A percentile compares a stretch with the other conserved stretches of the same genome.
Conservation (phyloP, 2,797 vertebrate species). For the Falco cherrug region DNA sequence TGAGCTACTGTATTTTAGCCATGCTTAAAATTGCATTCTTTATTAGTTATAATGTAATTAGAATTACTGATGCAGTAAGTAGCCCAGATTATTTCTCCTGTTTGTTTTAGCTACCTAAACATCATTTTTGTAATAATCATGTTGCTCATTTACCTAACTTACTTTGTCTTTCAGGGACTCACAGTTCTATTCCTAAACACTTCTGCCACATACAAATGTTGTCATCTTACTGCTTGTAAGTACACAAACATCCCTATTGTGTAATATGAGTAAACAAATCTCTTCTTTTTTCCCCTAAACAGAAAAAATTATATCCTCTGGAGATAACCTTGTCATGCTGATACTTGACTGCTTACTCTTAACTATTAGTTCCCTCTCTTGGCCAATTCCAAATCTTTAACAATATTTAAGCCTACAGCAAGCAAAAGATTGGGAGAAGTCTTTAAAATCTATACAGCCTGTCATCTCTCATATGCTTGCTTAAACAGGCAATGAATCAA, state of each 20-base stretch:
- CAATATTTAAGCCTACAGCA: conserved; percentile 37
- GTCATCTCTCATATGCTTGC: conserved; percentile 33
- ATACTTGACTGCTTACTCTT: background rate
- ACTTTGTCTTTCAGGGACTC: background rate
- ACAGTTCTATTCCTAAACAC: background rate
- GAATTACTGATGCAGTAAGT: background rate
- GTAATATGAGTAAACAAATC: background rate
- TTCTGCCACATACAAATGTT: background rate
- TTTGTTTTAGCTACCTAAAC: background rate
- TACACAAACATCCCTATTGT: background rate
- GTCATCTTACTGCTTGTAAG: background rate
- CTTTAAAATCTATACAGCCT: conserved; percentile 21
- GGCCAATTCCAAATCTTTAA: background rate
- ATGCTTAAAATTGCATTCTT: background rate
- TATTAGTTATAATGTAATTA: background rate
- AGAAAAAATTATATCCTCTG: background rate
- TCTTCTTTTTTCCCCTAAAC: background rate
- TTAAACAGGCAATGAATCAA: conserved; percentile 26
- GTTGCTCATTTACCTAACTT: background rate
- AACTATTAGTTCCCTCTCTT: background rate
- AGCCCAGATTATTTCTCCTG: background rate
- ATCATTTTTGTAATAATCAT: background rate
- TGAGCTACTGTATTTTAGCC: background rate
- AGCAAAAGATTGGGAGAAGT: conserved; percentile 6
- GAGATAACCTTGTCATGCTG: background rate